Base-by-base conservation (phyloP, 1,140 invertebrate species). In the Bombus polaris region DNA sequence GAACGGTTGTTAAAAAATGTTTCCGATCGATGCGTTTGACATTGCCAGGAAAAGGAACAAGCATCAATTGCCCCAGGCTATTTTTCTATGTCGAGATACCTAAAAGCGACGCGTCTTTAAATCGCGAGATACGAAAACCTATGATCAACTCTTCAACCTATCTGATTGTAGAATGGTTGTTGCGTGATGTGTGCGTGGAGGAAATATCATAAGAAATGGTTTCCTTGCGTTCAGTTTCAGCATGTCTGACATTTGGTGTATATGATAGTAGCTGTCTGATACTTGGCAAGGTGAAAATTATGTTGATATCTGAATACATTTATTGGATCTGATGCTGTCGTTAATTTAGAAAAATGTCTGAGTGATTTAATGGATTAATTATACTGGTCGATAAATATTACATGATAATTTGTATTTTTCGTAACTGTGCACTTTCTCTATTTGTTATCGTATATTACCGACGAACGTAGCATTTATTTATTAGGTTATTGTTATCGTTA, bases 101-200 rank as follows among this genome's bases (percentile, higher is more conserved):
- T 37, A 42, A 77, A 77, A 77, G 75, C 57, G 75, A 65, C 57
- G 57, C 12, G 28, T 35, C 25, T 37, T 65, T 77, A 59, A 42
- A 42, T 32, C 5, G 53, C 18, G 4, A 35, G 35, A 76, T 76
- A 76, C 22, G 74, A 25, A n/a, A 76, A 39, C 75, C 75, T 42
- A 32, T 65, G 37, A 77, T 77, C 57, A 65, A 59, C 25, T 77
- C 39, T 39, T 42, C 62, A 77, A 53, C 15, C 8, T 62, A 77
- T 22, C 37, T 22, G 35, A 62, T 77, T 42, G 28, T 42, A 39
- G 18, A 62, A 59, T 32, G 28, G 5, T 39, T 59, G 32, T 44
- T 53, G 53, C 47, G 32, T 47, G 32, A 57, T 57, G 25, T 8
- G 10, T 37, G 44, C 22, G 25, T 42, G 5, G 4, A 65, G 25